These are phyloP conservation scores for Antrozous pallidus DNA, from an alignment of 2,797 vertebrate species.

Conservation along the genomic window DNA sequence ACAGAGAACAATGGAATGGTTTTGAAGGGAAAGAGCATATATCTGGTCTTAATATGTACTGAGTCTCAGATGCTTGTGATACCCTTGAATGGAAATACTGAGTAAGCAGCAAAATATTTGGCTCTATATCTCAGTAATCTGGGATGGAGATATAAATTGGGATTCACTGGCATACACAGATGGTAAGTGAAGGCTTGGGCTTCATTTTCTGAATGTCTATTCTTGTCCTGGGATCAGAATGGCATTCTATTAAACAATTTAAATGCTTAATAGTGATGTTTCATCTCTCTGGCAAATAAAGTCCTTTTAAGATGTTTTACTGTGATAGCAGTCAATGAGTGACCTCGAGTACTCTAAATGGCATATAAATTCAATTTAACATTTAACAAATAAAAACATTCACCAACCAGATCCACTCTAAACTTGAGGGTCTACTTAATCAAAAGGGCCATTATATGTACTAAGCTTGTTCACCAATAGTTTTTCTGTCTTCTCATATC, in stretches of 20 bases:
- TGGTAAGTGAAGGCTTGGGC: slow-evolving; percentile 17
- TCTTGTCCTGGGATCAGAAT: slow-evolving; percentile 34
- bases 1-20: not conserved
- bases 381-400: slow-evolving; percentile 44
- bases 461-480: not conserved
- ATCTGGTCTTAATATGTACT: not conserved
- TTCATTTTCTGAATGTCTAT: slow-evolving; percentile 40
- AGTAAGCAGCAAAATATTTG: slow-evolving; percentile 18
- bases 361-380: slow-evolving; percentile 50
- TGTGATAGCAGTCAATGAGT: slow-evolving; percentile 23
- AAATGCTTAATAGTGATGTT: slow-evolving; percentile 30
- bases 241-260: slow-evolving; percentile 51
- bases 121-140: not conserved
- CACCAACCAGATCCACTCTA: slow-evolving; percentile 8
- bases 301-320: slow-evolving; percentile 49
- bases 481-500: not conserved
- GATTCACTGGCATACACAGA: not conserved
- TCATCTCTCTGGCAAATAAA: slow-evolving; percentile 54
- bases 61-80: not conserved
- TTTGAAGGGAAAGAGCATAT: not conserved
- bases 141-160: not conserved
- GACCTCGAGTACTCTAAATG: slow-evolving; percentile 35
- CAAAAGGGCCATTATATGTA: not conserved
- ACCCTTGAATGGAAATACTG: not conserved
- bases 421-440: slow-evolving; percentile 19